Conservation (phyloP, 2,113 vertebrate genomes). For the Larimichthys polyactis region DNA sequence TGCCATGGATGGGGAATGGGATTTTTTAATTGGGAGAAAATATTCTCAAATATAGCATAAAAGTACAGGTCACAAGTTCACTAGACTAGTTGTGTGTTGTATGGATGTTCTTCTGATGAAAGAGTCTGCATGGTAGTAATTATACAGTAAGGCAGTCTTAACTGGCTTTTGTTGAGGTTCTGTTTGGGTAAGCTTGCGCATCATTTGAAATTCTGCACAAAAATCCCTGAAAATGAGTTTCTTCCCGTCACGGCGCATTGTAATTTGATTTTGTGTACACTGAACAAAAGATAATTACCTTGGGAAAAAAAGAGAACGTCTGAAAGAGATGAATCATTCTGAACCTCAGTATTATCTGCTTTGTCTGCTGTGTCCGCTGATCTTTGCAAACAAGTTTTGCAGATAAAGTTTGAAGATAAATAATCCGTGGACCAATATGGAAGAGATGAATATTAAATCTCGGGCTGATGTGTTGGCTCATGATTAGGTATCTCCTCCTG, state of each 20-base stretch:
- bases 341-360: neutral
- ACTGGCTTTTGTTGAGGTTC: neutral
- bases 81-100: too few relatives aligned
- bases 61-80: too few relatives aligned
- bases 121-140: neutral
- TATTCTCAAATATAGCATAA: too few relatives aligned
- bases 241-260: neutral
- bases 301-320: neutral
- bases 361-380: neutral
- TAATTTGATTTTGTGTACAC: neutral
- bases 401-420: slow-evolving; percentile 32
- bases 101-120: too few relatives aligned
- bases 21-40: too few relatives aligned
- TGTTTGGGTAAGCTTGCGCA: neutral
- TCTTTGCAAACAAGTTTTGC: slow-evolving; percentile 7
- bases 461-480: neutral
- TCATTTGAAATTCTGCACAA: neutral
- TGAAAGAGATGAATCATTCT: slow-evolving; percentile 17
- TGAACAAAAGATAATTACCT: neutral
- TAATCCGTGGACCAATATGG: slow-evolving; percentile 12
- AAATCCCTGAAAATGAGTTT: neutral
- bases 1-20: too few relatives aligned
- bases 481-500: slow-evolving; percentile 36
- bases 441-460: slow-evolving; percentile 32
- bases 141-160: neutral